Conservation (phyloP, 2,797 vertebrate genomes). For the Pteropus rufus region DNA sequence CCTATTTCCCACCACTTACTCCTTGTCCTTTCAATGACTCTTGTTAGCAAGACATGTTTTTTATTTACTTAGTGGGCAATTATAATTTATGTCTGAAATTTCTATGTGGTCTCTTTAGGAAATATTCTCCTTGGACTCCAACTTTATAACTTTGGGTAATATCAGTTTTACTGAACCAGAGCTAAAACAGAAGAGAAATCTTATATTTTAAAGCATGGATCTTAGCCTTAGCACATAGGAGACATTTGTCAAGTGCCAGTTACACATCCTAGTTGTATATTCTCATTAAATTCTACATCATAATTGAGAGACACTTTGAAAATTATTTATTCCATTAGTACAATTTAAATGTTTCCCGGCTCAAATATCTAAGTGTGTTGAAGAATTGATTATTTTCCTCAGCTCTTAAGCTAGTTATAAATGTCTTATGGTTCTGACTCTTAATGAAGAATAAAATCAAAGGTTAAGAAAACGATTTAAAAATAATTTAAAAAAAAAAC, state of each 20-base stretch:
- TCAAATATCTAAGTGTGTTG: not conserved
- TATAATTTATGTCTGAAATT: not conserved
- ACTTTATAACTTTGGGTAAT: not conserved
- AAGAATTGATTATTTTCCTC: not conserved
- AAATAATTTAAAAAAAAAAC: not conserved
- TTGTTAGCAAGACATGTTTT: not conserved
- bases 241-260: not conserved
- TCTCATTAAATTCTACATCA: not conserved
- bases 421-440: not conserved
- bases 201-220: not conserved
- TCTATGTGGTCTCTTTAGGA: not conserved
- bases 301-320: not conserved
- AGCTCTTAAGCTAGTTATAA: not conserved
- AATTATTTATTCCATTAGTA: not conserved
- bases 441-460: not conserved
- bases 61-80: not conserved
- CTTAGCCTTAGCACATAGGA: not conserved
- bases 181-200: not conserved
- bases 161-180: not conserved
- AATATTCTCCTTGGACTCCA: not conserved
- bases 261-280: not conserved
- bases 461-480: not conserved
- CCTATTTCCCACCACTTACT: not conserved
- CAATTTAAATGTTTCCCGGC: not conserved
- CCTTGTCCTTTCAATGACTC: not conserved